These are phyloP conservation scores for Agrypnus murinus DNA, from an alignment of 2,888 invertebrate species.

Conservation along the genomic window DNA sequence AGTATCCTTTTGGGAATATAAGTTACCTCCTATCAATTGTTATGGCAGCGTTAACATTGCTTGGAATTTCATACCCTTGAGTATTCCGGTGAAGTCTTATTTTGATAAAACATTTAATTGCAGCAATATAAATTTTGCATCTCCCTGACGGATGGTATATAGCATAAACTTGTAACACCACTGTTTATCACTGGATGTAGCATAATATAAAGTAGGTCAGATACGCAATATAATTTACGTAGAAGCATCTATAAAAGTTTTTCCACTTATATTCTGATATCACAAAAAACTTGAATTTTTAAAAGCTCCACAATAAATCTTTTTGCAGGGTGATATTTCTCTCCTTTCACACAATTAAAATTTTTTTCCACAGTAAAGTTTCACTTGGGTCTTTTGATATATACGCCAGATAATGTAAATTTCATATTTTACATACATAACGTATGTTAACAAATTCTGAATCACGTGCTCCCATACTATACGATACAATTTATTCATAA, in stretches of 20 bases:
- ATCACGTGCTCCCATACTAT: constrained; percentile 26
- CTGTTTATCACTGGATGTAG: constrained; percentile 15
- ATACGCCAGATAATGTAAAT: too few species aligned
- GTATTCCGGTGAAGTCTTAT: constrained; percentile 29
- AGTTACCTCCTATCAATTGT: constrained; percentile 49
- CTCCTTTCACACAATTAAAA: too few species aligned
- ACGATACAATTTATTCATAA: constrained; percentile 24
- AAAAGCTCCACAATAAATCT: too few species aligned
- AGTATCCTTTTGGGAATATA: constrained; percentile 48
- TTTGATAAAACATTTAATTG: constrained; percentile 41
- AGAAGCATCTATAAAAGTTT: constrained; percentile 14
- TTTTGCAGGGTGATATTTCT: too few species aligned
- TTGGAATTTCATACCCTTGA: constrained; percentile 40
- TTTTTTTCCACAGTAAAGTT: too few species aligned
- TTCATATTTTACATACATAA: constrained; percentile 16
- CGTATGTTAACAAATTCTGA: constrained; percentile 28
- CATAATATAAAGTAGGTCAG: constrained; percentile 18
- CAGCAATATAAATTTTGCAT: constrained; percentile 21
- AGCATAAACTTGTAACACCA: constrained; percentile 1
- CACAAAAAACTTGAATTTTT: background rate
- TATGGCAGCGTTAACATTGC: constrained; percentile 45
- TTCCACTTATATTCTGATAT: constrained; percentile 12
- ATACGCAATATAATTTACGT: constrained; percentile 7
- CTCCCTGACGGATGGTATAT: constrained; percentile 8
- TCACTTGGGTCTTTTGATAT: too few species aligned